phyloP scores from a whole-genome alignment of 2,797 vertebrate species.

The Acrocephalus scirpaceus region DNA sequence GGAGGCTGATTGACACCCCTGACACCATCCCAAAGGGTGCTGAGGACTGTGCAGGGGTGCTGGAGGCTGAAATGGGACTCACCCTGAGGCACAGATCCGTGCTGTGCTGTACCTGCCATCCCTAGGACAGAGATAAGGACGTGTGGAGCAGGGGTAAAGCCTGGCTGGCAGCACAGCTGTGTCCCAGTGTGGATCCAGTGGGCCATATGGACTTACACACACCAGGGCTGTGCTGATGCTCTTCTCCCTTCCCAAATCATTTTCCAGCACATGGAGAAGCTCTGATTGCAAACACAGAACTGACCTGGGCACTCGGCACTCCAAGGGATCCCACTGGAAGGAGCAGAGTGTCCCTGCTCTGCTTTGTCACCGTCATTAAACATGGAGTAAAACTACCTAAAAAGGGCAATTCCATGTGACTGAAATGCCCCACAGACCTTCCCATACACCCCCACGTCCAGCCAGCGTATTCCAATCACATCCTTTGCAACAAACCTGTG shows the following conservation, averaged over 20 bases:
- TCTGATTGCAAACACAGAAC: background rate
- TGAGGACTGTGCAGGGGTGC: fast-evolving
- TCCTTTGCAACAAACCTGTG: background rate
- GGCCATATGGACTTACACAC: fast-evolving
- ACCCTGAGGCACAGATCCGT: background rate
- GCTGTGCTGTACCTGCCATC: fast-evolving
- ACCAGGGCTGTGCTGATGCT: background rate
- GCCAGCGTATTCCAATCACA: background rate
- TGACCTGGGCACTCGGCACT: background rate
- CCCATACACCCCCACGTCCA: background rate
- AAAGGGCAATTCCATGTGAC: background rate
- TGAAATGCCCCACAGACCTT: background rate
- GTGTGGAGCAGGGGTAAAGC: background rate
- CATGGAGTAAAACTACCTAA: background rate
- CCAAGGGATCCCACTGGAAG: background rate
- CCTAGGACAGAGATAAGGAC: fast-evolving
- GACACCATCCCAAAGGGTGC: background rate
- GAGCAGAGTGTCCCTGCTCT: background rate
- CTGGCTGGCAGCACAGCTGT: background rate
- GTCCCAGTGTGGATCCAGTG: too few species aligned
- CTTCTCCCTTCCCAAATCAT: background rate
- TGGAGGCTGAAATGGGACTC: background rate
- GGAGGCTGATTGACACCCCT: background rate
- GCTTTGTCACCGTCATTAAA: background rate
- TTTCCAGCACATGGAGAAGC: background rate